Conservation (phyloP, 2,797 vertebrate genomes). For the Ficedula albicollis region DNA sequence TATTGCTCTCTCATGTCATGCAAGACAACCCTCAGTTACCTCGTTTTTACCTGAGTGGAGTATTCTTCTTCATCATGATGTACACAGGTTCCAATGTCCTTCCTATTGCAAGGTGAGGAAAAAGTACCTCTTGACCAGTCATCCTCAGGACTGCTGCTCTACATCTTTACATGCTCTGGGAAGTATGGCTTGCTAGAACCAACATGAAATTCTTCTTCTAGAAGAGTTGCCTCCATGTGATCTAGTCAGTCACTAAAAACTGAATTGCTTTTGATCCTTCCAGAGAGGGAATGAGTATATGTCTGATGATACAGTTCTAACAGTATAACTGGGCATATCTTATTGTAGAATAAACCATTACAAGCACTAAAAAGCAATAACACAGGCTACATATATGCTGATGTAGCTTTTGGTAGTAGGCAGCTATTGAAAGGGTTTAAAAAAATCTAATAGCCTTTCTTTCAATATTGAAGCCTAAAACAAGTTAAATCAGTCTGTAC, state of each 20-base stretch:
- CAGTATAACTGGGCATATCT: not conserved
- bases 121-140: not conserved
- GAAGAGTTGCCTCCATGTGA: accelerated
- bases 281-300: not conserved
- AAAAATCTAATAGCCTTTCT: not conserved
- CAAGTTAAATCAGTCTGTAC: not conserved
- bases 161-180: not conserved
- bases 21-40: conserved; percentile 98
- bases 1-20: conserved; percentile 91
- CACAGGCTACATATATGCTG: not conserved
- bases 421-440: not conserved
- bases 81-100: conserved; percentile 99
- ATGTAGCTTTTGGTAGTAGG: not conserved
- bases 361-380: not conserved
- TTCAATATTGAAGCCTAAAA: not conserved
- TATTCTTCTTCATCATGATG: conserved; percentile 99
- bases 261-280: not conserved
- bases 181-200: not conserved
- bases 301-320: not conserved
- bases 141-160: not conserved
- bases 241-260: not conserved
- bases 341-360: not conserved
- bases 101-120: conserved; percentile 92
- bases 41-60: conserved; percentile 94
- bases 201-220: not conserved